These are phyloP conservation scores for Eulimnadia texana DNA, from an alignment of 1,140 invertebrate species.

Conservation along the genomic window DNA sequence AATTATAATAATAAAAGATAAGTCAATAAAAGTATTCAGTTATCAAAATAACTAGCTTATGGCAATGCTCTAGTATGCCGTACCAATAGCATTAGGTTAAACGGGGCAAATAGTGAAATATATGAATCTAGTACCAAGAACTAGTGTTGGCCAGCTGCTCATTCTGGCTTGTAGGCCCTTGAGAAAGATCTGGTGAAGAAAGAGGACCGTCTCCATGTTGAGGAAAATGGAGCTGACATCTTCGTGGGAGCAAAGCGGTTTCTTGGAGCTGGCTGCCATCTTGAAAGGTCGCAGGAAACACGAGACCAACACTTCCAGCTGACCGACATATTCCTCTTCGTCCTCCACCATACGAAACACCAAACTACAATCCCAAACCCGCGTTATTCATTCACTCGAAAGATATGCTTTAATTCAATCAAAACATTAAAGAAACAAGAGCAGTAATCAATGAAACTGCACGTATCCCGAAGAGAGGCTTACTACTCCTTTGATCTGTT, in stretches of 20 bases:
- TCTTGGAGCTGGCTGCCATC: slow-evolving; percentile 88
- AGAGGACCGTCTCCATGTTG: slow-evolving; percentile 84
- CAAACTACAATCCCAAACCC: slow-evolving; percentile 38
- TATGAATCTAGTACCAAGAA: slow-evolving; percentile 46
- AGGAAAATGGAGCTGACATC: slow-evolving; percentile 91
- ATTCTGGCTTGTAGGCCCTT: slow-evolving; percentile 83
- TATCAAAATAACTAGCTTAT: too few species aligned
- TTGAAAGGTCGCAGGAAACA: slow-evolving; percentile 82
- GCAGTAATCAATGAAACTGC: too few species aligned
- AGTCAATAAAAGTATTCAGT: too few species aligned
- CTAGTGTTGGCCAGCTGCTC: slow-evolving; percentile 83
- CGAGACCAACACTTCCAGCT: slow-evolving; percentile 79
- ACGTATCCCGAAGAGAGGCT: too few species aligned
- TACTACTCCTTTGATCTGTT: too few species aligned
- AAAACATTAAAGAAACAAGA: too few species aligned
- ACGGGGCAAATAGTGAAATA: neutral
- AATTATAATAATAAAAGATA: too few species aligned
- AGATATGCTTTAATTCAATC: too few species aligned
- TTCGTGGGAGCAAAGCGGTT: slow-evolving; percentile 82
- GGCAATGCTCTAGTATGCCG: too few species aligned
- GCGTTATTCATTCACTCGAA: neutral
- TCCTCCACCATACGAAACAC: slow-evolving; percentile 86
- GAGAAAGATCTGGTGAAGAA: slow-evolving; percentile 87
- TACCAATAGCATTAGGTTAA: too few species aligned
- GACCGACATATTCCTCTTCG: slow-evolving; percentile 81